Percentiles rank a stretch among this genome's conserved stretches.
Evolutionary conservation across 2,113 vertebrate species (phyloP).

Genomic region (Stigmatopora nigra): DNA sequence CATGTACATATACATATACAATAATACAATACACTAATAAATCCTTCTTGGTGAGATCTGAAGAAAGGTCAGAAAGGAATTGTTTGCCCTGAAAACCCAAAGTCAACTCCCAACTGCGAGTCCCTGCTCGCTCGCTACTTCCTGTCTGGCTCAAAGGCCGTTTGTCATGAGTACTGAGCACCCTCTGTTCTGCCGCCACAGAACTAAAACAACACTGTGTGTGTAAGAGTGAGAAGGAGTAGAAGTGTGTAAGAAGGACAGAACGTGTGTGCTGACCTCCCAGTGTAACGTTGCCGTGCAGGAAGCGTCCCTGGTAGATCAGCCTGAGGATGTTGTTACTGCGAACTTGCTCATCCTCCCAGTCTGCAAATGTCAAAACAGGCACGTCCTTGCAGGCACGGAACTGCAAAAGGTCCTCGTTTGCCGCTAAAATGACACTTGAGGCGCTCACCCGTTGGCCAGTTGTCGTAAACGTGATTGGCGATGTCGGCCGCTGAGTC

Average conservation of each 20-base stretch:
- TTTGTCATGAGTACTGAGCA: constrained; percentile 63
- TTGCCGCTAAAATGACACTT: constrained; percentile 1
- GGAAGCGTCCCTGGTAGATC: constrained; percentile 98
- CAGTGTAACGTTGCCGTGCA: constrained; percentile 96
- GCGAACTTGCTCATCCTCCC: constrained; percentile 97
- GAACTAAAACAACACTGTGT: constrained; percentile 35
- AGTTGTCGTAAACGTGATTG: constrained; percentile 96
- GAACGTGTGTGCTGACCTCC: constrained; percentile 73
- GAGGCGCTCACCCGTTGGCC: constrained; percentile 91
- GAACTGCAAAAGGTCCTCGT: background rate
- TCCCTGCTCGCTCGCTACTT: background rate
- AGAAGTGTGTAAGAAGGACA: background rate
- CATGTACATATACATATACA: too few species aligned
- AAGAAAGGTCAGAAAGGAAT: background rate
- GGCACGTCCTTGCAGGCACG: background rate
- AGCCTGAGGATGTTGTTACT: constrained; percentile 94
- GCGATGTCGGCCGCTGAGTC: constrained; percentile 95
- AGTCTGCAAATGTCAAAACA: constrained; percentile 71
- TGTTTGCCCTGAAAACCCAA: constrained; percentile 4
- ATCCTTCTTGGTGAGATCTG: background rate
- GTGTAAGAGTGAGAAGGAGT: background rate
- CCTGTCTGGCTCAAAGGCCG: constrained; percentile 39
- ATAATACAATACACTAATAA: too few species aligned
- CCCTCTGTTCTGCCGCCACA: constrained; percentile 54
- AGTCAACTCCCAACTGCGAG: background rate